phyloP scores from a whole-genome alignment of 2,113 vertebrate species.

The Muntiacus reevesi region DNA sequence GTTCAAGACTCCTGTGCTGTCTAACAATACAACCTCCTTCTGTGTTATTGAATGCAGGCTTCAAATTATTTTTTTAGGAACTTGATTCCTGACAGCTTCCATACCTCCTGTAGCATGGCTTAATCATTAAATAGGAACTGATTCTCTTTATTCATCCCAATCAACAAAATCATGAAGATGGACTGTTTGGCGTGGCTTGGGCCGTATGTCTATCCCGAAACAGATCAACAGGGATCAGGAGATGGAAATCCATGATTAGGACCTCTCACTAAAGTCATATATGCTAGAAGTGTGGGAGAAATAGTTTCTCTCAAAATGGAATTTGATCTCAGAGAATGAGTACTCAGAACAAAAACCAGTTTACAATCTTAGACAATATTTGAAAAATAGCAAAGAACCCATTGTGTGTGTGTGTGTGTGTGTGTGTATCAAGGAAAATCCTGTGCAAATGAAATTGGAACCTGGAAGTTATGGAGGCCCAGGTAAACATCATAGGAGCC shows the following conservation, averaged over 20 bases:
- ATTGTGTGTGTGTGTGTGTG: neutral
- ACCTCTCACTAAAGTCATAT: neutral
- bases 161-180: neutral
- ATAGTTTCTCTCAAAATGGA: neutral
- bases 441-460: neutral
- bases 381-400: neutral
- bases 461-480: neutral
- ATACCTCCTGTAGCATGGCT: neutral
- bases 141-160: neutral
- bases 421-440: neutral
- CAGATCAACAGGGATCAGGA: neutral
- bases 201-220: neutral
- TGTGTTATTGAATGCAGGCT: neutral
- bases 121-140: neutral
- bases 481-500: neutral
- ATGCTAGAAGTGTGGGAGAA: neutral
- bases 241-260: neutral
- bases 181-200: neutral
- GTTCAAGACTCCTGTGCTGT: neutral
- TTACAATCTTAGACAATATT: neutral
- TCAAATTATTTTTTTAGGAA: neutral
- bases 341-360: neutral
- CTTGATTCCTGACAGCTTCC: neutral
- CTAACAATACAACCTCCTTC: neutral
- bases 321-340: neutral